Evolutionary conservation across 2,888 invertebrate species (phyloP).

Genomic region (Rambutsinella grinnellia): DNA sequence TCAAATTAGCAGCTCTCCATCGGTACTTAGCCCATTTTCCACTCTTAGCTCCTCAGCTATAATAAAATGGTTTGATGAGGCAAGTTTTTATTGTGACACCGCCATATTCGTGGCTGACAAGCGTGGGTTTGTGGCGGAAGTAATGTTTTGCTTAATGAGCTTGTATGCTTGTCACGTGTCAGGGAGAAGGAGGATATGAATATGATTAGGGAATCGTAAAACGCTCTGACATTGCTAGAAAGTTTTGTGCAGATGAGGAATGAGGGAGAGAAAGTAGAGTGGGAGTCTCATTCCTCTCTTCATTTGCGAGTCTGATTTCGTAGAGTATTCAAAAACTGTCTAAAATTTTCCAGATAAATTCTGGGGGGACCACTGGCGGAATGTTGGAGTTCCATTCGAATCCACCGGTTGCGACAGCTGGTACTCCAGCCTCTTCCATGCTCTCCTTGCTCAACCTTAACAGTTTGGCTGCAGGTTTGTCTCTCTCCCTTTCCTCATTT

Average conservation of each 20-base stretch:
- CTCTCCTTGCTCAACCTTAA: constrained; percentile 75
- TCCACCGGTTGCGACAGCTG: constrained; percentile 67
- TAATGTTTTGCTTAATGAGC: too few species aligned
- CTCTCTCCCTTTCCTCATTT: not conserved
- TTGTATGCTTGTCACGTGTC: not conserved
- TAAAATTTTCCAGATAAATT: constrained; percentile 62
- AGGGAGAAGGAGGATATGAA: not conserved
- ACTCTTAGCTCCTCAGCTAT: not conserved
- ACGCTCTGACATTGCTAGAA: not conserved
- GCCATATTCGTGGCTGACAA: too few species aligned
- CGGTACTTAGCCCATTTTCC: constrained; percentile 58
- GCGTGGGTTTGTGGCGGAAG: too few species aligned
- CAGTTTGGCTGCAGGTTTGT: constrained; percentile 70
- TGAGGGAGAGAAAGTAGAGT: not conserved
- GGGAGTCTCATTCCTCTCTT: not conserved
- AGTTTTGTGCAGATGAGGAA: not conserved
- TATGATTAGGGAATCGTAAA: not conserved
- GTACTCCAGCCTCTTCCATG: constrained; percentile 70
- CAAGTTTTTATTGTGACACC: not conserved
- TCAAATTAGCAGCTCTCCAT: constrained; percentile 69
- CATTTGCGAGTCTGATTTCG: not conserved
- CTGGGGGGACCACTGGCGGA: constrained; percentile 64
- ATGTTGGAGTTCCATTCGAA: constrained; percentile 67
- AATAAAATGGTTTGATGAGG: not conserved
- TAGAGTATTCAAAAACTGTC: not conserved